Percentiles rank a stretch among this genome's conserved stretches.
Conservation (phyloP, 2,888 invertebrate species). For the Tanypteryx hageni region DNA sequence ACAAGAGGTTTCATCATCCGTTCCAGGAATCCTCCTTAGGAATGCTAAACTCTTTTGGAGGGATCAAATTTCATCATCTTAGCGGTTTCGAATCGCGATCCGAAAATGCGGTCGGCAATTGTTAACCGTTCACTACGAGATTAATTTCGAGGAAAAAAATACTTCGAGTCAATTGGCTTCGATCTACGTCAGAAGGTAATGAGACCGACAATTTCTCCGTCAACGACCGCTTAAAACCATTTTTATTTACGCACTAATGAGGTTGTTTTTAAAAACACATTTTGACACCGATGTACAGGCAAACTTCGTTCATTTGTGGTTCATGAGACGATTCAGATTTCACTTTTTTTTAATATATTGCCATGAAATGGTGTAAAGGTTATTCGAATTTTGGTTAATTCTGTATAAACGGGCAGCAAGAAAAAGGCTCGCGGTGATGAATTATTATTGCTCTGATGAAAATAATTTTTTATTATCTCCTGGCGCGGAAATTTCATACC, state of each 20-base stretch:
- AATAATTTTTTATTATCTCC: not conserved
- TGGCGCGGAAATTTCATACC: not conserved
- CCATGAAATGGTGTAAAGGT: not conserved
- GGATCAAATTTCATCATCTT: not conserved
- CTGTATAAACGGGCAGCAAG: not conserved
- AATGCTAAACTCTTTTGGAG: not conserved
- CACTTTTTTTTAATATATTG: not conserved
- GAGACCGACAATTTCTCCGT: not conserved
- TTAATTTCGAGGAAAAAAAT: not conserved
- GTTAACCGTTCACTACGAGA: not conserved
- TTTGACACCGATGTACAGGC: not conserved
- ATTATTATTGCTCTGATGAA: not conserved
- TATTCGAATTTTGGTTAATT: not conserved
- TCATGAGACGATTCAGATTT: not conserved
- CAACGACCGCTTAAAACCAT: not conserved
- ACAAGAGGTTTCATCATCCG: not conserved
- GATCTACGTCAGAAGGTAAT: not conserved
- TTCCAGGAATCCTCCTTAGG: not conserved
- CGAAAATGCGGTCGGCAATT: not conserved
- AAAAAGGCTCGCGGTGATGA: not conserved
- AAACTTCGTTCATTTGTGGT: not conserved
- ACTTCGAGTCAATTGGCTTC: not conserved
- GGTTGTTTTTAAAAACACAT: not conserved
- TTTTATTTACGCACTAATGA: not conserved
- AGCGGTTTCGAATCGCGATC: not conserved